Conservation (phyloP, 2,113 vertebrate genomes). For the Taurulus bubalis region DNA sequence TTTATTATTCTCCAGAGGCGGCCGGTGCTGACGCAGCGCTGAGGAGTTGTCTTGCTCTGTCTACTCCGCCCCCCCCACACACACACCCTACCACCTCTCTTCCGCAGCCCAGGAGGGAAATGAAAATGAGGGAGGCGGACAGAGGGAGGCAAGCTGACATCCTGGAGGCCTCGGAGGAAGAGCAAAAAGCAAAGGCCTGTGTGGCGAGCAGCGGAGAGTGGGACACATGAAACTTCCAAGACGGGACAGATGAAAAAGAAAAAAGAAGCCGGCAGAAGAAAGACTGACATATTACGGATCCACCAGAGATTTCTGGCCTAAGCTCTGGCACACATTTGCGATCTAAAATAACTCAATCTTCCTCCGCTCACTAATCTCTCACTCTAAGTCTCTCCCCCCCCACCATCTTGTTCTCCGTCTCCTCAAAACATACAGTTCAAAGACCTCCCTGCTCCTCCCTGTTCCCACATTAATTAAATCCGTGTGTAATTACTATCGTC, state of each 20-base stretch:
- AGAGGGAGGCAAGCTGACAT: neutral
- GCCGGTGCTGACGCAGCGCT: constrained; percentile 66
- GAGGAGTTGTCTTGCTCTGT: constrained; percentile 44
- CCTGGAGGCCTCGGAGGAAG: constrained; percentile 1
- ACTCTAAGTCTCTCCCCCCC: constrained; percentile 19
- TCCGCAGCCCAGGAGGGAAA: constrained; percentile 36
- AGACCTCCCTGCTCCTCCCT: constrained; percentile 54
- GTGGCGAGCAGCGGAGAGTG: constrained; percentile 6
- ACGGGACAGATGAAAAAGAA: constrained; percentile 42
- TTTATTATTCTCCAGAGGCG: constrained; percentile 64
- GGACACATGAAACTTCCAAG: constrained; percentile 39
- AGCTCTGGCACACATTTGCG: constrained; percentile 39
- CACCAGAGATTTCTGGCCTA: constrained; percentile 45
- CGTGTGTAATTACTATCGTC: constrained; percentile 70
- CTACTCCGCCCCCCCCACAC: constrained; percentile 8
- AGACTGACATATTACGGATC: constrained; percentile 32
- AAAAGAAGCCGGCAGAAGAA: constrained; percentile 28
- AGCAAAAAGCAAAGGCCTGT: constrained; percentile 12
- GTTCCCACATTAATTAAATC: constrained; percentile 78
- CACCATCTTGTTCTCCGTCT: constrained; percentile 16
- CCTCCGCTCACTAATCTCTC: constrained; percentile 44
- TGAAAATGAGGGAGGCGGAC: constrained; percentile 5
- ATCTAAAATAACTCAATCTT: constrained; percentile 54
- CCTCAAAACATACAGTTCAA: constrained; percentile 66
- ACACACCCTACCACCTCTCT: neutral